Conservation (phyloP, 1,140 invertebrate genomes). For the Nephila pilipes region DNA sequence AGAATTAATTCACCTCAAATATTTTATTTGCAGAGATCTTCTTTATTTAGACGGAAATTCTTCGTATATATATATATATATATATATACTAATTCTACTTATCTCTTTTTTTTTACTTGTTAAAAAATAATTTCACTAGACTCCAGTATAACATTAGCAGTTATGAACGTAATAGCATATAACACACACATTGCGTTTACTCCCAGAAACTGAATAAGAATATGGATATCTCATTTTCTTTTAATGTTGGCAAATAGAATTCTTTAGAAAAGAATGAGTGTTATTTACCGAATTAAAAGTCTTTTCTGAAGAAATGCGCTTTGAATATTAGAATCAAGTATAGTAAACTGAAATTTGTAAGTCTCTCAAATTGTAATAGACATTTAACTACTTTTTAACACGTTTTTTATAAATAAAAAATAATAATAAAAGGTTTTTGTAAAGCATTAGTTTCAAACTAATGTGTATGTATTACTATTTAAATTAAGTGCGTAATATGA, state of each 20-base stretch:
- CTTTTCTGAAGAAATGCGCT: background rate
- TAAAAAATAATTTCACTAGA: background rate
- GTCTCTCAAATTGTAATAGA: background rate
- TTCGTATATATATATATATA: background rate
- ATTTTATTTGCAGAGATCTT: background rate
- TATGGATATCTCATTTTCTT: background rate
- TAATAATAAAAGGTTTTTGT: too few relatives aligned
- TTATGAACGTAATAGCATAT: background rate
- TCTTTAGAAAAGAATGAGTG: background rate
- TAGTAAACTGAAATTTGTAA: background rate
- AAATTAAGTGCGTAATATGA: too few relatives aligned
- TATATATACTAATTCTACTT: too few relatives aligned
- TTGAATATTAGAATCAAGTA: background rate
- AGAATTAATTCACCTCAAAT: slow-evolving; percentile 48
- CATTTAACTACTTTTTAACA: too few relatives aligned
- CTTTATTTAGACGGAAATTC: slow-evolving; percentile 4
- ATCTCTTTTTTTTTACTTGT: background rate
- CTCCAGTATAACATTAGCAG: background rate
- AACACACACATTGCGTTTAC: background rate
- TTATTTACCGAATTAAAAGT: background rate
- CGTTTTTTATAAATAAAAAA: too few relatives aligned
- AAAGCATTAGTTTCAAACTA: too few relatives aligned
- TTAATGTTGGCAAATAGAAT: background rate
- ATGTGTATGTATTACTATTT: too few relatives aligned
- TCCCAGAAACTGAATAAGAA: background rate